These are phyloP conservation scores for Styela clava DNA, from an alignment of 23 tunicate genomes.

Conservation along the genomic window DNA sequence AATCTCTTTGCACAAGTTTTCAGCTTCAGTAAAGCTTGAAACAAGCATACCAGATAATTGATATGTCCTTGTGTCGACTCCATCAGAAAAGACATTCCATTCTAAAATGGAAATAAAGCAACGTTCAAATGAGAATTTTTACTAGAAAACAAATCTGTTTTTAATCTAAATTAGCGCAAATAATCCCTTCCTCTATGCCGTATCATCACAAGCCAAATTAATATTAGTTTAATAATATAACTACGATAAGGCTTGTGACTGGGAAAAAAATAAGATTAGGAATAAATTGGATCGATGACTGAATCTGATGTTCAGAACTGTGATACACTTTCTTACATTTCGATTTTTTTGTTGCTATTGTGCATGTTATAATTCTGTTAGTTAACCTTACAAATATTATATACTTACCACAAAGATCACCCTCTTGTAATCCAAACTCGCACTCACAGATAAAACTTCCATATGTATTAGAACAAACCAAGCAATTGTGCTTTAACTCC, in stretches of 20 bases:
- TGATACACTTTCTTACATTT: too few relatives aligned
- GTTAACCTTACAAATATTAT: too few relatives aligned
- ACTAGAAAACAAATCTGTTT: background rate
- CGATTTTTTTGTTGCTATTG: too few relatives aligned
- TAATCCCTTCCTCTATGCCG: too few relatives aligned
- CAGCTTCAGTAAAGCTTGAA: conserved; percentile 1
- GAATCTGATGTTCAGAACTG: too few relatives aligned
- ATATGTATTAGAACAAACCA: background rate
- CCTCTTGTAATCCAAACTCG: conserved; percentile 15
- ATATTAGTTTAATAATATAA: too few relatives aligned
- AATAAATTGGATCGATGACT: too few relatives aligned
- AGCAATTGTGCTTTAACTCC: background rate
- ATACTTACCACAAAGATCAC: conserved; percentile 4
- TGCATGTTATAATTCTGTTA: too few relatives aligned
- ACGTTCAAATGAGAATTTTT: background rate
- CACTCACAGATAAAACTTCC: conserved; percentile 1
- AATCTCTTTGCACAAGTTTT: background rate
- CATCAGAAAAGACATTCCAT: background rate
- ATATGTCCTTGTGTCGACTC: background rate
- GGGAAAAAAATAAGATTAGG: too few relatives aligned
- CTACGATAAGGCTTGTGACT: too few relatives aligned
- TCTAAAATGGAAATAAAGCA: background rate
- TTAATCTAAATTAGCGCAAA: too few relatives aligned
- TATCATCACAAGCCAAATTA: too few relatives aligned
- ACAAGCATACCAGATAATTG: background rate